Conservation (phyloP, 2,113 vertebrate genomes). For the Dolichotis patagonum region DNA sequence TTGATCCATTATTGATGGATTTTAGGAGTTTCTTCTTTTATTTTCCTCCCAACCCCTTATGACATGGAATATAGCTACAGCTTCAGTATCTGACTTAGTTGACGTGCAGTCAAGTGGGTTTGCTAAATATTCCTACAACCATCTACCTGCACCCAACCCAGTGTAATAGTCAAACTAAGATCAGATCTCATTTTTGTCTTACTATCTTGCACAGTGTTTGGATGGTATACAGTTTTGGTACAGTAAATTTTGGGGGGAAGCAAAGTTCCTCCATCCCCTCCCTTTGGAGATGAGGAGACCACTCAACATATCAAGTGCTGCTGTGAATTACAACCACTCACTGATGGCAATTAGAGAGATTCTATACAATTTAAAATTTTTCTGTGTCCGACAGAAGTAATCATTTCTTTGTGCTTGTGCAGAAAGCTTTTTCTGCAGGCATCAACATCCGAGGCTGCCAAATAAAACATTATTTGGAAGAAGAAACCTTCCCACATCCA, state of each 20-base stretch:
- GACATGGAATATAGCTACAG: not conserved
- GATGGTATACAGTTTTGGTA: not conserved
- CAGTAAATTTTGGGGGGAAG: not conserved
- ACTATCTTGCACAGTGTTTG: not conserved
- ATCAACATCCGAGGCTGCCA: conserved; percentile 3
- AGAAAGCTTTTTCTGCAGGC: not conserved
- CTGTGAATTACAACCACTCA: not conserved
- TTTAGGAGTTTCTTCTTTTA: not conserved
- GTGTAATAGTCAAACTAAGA: not conserved
- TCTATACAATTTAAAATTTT: not conserved
- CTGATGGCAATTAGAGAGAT: not conserved
- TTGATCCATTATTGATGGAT: conserved; percentile 60
- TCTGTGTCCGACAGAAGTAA: not conserved
- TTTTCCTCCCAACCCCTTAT: not conserved
- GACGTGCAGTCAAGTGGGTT: not conserved
- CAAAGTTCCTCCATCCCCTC: not conserved
- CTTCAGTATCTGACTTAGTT: not conserved
- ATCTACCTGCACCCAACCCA: no score
- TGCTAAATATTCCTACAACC: not conserved
- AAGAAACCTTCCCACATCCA: not conserved
- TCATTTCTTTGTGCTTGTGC: conserved; percentile 7
- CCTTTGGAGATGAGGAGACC: not conserved
- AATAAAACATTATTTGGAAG: conserved; percentile 46
- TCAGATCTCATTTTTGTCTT: not conserved
- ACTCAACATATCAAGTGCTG: not conserved